These are phyloP conservation scores for Pelobates fuscus DNA, from an alignment of 2,113 vertebrate species.

Conservation along the genomic window DNA sequence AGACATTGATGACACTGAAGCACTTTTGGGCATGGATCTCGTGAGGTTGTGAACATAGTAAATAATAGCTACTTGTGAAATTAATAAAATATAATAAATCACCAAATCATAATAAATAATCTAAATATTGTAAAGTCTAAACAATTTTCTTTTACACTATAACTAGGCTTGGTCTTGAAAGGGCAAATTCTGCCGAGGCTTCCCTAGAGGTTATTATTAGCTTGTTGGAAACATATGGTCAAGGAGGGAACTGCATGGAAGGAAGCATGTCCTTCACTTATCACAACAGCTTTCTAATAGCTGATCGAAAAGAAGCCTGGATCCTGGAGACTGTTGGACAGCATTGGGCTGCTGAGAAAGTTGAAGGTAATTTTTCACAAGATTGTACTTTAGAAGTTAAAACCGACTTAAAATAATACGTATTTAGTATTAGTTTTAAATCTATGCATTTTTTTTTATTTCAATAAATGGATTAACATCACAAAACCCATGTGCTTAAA, in stretches of 20 bases:
- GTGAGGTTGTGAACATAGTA: slow-evolving; percentile 73
- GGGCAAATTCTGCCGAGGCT: slow-evolving; percentile 86
- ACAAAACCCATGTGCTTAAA: no score
- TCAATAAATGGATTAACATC: no score
- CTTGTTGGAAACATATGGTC: slow-evolving; percentile 86
- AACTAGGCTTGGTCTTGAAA: slow-evolving; percentile 91
- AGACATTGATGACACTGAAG: slow-evolving; percentile 72
- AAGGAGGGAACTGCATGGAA: slow-evolving; percentile 92
- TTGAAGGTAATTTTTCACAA: slow-evolving; percentile 71
- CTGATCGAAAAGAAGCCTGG: slow-evolving; percentile 90
- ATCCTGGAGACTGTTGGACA: slow-evolving; percentile 90
- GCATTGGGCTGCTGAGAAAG: slow-evolving; percentile 90
- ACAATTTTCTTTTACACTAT: slow-evolving; percentile 25
- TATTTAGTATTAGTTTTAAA: no score
- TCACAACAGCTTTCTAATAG: slow-evolving; percentile 95
- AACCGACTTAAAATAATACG: no score
- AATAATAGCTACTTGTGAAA: no score
- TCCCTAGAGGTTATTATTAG: slow-evolving; percentile 82
- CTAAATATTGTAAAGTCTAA: no score
- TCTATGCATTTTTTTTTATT: no score
- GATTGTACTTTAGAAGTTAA: no score
- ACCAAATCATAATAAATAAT: no score
- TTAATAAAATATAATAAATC: no score
- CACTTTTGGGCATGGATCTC: slow-evolving; percentile 94
- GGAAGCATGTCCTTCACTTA: slow-evolving; percentile 81